Conservation (phyloP, 1,140 invertebrate species). For the Heliconius hermathena region DNA sequence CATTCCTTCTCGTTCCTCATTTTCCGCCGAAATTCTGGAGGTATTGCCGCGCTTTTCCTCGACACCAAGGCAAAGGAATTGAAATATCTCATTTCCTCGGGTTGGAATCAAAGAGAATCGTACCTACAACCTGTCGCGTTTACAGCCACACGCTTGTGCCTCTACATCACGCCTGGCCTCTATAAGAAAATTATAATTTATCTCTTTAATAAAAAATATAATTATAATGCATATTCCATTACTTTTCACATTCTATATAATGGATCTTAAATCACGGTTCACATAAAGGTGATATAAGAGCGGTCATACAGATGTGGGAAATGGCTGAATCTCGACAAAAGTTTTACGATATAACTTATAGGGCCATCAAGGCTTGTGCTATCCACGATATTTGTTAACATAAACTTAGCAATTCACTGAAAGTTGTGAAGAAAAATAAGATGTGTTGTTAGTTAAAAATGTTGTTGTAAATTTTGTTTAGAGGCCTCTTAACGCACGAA, state of each 20-base stretch:
- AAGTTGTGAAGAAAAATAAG: not conserved
- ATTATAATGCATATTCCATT: not conserved
- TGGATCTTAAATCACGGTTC: not conserved
- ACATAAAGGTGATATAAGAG: conserved; percentile 18
- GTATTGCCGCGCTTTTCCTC: no score
- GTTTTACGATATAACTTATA: not conserved
- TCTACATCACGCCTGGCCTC: no score
- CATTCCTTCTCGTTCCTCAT: no score
- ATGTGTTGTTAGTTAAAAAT: not conserved
- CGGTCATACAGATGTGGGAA: conserved; percentile 16
- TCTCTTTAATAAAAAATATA: no score
- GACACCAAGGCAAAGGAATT: no score
- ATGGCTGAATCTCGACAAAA: not conserved
- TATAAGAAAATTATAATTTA: no score
- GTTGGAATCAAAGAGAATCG: no score
- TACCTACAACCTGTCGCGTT: no score
- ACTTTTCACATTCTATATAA: not conserved
- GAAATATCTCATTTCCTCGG: no score
- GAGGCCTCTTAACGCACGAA: not conserved
- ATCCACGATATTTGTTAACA: not conserved
- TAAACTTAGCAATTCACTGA: not conserved
- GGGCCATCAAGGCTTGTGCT: not conserved
- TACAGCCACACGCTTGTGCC: no score
- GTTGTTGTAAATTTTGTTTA: not conserved
- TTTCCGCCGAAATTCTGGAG: no score